These are phyloP conservation scores for Steatornis caripensis DNA, from an alignment of 2,113 vertebrate genomes.

Conservation along the genomic window DNA sequence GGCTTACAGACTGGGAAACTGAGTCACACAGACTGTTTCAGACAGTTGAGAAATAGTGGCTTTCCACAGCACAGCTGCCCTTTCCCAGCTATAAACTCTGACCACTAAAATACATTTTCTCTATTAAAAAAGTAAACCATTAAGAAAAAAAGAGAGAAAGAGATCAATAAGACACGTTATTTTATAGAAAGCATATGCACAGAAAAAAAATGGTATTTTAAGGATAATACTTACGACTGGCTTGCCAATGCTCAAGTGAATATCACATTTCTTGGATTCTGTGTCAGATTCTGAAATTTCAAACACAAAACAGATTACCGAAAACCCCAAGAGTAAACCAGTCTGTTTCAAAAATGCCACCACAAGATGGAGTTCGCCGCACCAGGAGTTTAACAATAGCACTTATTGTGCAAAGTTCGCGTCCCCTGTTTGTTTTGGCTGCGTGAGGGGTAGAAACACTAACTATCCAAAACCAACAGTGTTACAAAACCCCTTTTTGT, in stretches of 20 bases:
- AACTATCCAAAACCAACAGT: constrained; percentile 43
- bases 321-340: neutral
- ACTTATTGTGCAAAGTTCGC: constrained; percentile 50
- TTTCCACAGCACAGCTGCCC: neutral
- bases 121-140: neutral
- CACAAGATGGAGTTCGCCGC: constrained; percentile 38
- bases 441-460: neutral
- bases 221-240: constrained; percentile 73
- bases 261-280: constrained; percentile 69
- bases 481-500: constrained; percentile 38
- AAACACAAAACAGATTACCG: constrained; percentile 38
- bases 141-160: neutral
- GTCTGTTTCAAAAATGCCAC: constrained; percentile 12
- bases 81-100: neutral
- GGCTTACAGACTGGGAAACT: neutral
- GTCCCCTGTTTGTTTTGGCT: constrained; percentile 64
- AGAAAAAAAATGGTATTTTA: neutral
- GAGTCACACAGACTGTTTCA: neutral
- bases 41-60: neutral
- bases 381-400: constrained; percentile 30
- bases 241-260: constrained; percentile 69
- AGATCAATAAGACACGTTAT: neutral
- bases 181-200: neutral
- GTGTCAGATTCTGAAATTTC: constrained; percentile 70
- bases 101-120: neutral